Percentiles rank a stretch among this genome's conserved stretches.
These are phyloP conservation scores for Ectropis crepuscularia DNA, from an alignment of 2,888 invertebrate species.

Conservation along the genomic window DNA sequence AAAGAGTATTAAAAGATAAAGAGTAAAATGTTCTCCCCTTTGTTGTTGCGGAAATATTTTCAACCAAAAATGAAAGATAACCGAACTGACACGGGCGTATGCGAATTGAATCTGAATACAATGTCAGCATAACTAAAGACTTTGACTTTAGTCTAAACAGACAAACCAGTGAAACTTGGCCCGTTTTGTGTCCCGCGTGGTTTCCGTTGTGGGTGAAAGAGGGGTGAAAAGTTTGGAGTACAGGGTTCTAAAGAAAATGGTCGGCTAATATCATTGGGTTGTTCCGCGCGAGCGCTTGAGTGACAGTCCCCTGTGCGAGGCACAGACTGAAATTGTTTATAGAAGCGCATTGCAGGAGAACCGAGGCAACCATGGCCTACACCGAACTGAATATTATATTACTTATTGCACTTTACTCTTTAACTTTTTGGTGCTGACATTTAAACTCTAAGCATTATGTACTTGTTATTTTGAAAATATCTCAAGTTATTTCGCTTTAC, in stretches of 20 bases:
- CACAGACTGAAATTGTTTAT: slow-evolving; percentile 68
- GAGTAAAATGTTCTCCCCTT: slow-evolving; percentile 33
- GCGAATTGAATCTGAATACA: slow-evolving; percentile 71
- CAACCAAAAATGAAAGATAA: slow-evolving; percentile 57
- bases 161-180: slow-evolving; percentile 50
- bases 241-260: slow-evolving; percentile 62
- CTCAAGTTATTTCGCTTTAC: background rate
- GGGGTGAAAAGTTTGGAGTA: slow-evolving; percentile 47
- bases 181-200: slow-evolving; percentile 42
- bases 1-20: too few relatives aligned
- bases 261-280: slow-evolving; percentile 69
- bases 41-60: slow-evolving; percentile 25
- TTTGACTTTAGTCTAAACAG: slow-evolving; percentile 65
- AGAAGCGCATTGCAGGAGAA: slow-evolving; percentile 63
- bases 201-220: slow-evolving; percentile 42
- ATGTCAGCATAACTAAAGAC: slow-evolving; percentile 74
- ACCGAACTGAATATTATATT: slow-evolving; percentile 29
- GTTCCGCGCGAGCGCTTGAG: slow-evolving; percentile 74
- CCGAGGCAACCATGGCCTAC: slow-evolving; percentile 47
- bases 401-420: slow-evolving; percentile 23
- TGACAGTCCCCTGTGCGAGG: slow-evolving; percentile 77
- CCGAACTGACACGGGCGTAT: slow-evolving; percentile 58
- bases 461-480: slow-evolving; percentile 6
- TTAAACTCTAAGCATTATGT: slow-evolving; percentile 15
- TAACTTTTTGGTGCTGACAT: slow-evolving; percentile 31